A percentile compares a stretch with the other conserved stretches of the same genome.
These are phyloP conservation scores for Cephalopterus ornatus DNA, from an alignment of 2,113 vertebrate species.

Conservation along the genomic window DNA sequence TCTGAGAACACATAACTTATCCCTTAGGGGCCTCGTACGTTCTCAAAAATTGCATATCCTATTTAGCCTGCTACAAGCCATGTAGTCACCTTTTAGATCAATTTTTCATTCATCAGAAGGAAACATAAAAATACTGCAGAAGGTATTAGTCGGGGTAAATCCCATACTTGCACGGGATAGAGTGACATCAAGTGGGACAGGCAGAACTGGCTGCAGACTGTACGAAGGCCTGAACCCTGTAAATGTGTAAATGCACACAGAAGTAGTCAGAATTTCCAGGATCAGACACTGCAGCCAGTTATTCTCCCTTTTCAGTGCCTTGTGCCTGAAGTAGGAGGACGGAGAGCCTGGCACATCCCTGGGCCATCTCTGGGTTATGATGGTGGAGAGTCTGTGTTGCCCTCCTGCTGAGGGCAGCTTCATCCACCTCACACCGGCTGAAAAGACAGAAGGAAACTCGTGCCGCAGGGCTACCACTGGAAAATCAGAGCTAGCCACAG, in stretches of 20 bases:
- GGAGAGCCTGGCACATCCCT: not conserved
- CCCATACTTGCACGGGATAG: not conserved
- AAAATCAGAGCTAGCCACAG: not conserved
- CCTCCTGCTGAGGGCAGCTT: not conserved
- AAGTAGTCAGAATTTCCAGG: not conserved
- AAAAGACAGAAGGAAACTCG: not conserved
- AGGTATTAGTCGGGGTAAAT: not conserved
- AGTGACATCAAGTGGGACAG: not conserved
- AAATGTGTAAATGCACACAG: not conserved
- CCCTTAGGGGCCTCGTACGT: not conserved
- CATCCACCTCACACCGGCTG: fast-evolving
- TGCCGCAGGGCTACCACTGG: not conserved
- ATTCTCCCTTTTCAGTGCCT: not conserved
- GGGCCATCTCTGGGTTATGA: not conserved
- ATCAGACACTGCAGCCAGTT: not conserved
- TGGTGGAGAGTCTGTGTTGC: not conserved
- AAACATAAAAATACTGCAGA: not conserved
- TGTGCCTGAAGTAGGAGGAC: not conserved
- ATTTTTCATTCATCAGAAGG: not conserved
- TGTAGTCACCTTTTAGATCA: not conserved
- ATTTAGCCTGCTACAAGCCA: not conserved
- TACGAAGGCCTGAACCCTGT: not conserved
- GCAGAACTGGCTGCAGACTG: not conserved
- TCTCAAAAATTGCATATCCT: not conserved
- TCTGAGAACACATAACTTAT: fast-evolving